These are phyloP conservation scores for Centropyge bicolor DNA, from an alignment of 2,797 vertebrate genomes.

Conservation along the genomic window DNA sequence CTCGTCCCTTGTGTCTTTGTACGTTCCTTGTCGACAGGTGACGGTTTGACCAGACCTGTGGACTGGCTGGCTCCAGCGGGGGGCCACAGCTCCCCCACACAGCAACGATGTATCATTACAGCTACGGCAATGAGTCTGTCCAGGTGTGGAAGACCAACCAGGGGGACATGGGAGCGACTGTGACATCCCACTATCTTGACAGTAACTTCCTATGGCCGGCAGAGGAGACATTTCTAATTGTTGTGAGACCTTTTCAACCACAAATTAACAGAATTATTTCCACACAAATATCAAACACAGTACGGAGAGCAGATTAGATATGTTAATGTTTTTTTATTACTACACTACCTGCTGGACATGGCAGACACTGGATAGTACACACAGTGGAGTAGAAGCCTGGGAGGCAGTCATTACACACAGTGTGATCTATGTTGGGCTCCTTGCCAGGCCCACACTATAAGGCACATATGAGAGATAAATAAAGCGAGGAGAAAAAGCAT, in stretches of 20 bases:
- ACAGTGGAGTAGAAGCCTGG: slow-evolving; percentile 81
- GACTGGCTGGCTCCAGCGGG: slow-evolving; percentile 63
- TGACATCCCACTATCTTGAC: slow-evolving; percentile 80
- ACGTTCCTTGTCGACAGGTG: slow-evolving; percentile 82
- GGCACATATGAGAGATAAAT: slow-evolving; percentile 8
- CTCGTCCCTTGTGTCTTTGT: slow-evolving; percentile 72
- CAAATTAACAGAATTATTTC: slow-evolving; percentile 6
- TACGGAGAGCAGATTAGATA: neutral
- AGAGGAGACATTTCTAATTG: slow-evolving; percentile 11
- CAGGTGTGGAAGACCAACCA: slow-evolving; percentile 74
- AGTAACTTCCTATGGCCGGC: slow-evolving; percentile 80
- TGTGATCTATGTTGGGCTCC: slow-evolving; percentile 81
- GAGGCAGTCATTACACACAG: slow-evolving; percentile 77
- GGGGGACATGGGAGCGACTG: slow-evolving; percentile 80
- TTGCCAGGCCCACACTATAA: slow-evolving; percentile 81
- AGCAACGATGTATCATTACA: slow-evolving; percentile 76
- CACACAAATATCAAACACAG: neutral
- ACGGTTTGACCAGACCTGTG: slow-evolving; percentile 71
- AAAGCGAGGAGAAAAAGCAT: neutral
- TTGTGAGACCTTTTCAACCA: neutral
- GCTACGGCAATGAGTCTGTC: slow-evolving; percentile 78
- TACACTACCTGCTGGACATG: slow-evolving; percentile 87
- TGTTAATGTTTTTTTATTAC: neutral
- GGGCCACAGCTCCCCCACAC: slow-evolving; percentile 62
- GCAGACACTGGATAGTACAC: slow-evolving; percentile 78